These are phyloP conservation scores for Gymnoscopelus microlampas DNA, from an alignment of 2,797 vertebrate genomes.

Conservation along the genomic window DNA sequence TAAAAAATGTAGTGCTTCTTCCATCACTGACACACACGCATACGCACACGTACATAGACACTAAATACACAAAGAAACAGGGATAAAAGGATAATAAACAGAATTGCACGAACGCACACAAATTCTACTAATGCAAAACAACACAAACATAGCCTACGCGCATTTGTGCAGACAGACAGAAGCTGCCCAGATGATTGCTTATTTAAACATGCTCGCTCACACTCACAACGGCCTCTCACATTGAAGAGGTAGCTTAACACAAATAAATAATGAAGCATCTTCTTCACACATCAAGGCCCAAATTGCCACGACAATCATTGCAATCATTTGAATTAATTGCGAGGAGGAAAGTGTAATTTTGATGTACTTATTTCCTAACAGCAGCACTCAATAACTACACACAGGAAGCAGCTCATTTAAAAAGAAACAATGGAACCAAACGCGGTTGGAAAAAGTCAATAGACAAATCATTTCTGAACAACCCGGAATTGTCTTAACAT, in stretches of 20 bases:
- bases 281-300: not conserved
- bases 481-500: too few relatives aligned
- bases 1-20: too few relatives aligned
- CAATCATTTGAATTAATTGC: constrained; percentile 66
- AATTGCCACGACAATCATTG: not conserved
- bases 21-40: too few relatives aligned
- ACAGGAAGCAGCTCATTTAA: constrained; percentile 48
- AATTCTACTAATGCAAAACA: too few relatives aligned
- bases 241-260: constrained; percentile 25
- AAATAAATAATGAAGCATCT: constrained; percentile 46
- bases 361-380: constrained; percentile 47
- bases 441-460: constrained; percentile 41
- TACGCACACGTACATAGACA: too few relatives aligned
- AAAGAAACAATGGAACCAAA: constrained; percentile 32
- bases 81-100: too few relatives aligned
- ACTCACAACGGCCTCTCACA: constrained; percentile 34
- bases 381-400: constrained; percentile 52
- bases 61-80: not conserved
- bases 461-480: constrained; percentile 53
- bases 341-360: constrained; percentile 52
- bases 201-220: constrained; percentile 37
- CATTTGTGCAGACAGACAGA: too few relatives aligned
- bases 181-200: constrained; percentile 31
- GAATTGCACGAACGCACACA: too few relatives aligned
- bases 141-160: too few relatives aligned